Base-by-base conservation (phyloP, 2,113 vertebrate genomes). In the Sterrhoptilus dennistouni region DNA sequence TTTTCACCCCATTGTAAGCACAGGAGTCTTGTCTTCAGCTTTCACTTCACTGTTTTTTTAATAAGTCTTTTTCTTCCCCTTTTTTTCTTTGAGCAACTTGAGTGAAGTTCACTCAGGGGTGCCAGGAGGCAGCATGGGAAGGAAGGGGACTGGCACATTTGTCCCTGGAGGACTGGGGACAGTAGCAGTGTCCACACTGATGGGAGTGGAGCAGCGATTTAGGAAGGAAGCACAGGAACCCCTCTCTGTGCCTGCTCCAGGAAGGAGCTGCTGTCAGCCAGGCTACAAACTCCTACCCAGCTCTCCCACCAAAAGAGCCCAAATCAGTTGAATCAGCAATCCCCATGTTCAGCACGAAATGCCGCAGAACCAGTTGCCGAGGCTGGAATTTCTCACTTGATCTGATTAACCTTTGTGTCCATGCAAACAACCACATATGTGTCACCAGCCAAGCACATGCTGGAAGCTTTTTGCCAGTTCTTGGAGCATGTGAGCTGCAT, bases 321-420 rank as follows among this genome's bases (percentile, higher is more conserved):
- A 63, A 40, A 52, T 74, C 27, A 80, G 63, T 69, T 35, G 66
- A 77, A 61, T 77, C 50, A 88, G 42, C 0, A 1, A 35, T 83
- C 21, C 29, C 52, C 20, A 24, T 36, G 85, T 59, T 88, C 53
- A 56, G 87, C 90, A 85, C 59, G 33, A 83, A 83, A 45, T 88
- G 84, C 92, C 75, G 42, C 59, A 70, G 91, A 77, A 56, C 54
- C 54, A 77, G 47, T 83, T 93, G 85, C 82, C 91, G 72, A 63
- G 92, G 60, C 87, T 83, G 84, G 78, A 79, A 77, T 93, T 87
- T 85, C 78, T 80, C 75, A 17, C 72, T 94, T 79, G 78, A 90
- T 91, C 94, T 1, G 8, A 93, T 93, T 87, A 93, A 96, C 93
- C 91, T 89, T 50, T 71, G 74, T 65, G 93, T 79, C 89, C 50